These are phyloP conservation scores for Emydocephalus ijimae DNA, from an alignment of 2,113 vertebrate genomes.

Conservation along the genomic window DNA sequence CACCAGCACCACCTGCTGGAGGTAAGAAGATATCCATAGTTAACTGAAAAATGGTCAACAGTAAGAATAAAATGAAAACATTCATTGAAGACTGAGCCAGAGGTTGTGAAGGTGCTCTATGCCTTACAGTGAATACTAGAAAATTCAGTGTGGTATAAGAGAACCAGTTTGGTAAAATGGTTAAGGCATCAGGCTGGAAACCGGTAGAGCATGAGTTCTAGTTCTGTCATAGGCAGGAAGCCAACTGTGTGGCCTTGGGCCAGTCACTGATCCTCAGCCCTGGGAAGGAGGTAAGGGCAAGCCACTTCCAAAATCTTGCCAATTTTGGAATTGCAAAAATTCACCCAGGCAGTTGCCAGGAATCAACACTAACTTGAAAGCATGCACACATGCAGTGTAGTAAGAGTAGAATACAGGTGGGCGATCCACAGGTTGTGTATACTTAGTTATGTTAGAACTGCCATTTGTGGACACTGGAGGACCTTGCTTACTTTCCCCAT, in stretches of 20 bases:
- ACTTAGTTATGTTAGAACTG: not conserved
- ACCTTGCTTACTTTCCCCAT: not conserved
- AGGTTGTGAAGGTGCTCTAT: not conserved
- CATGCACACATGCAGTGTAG: not conserved
- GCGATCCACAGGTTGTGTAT: not conserved
- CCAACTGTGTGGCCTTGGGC: not conserved
- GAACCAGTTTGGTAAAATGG: not conserved
- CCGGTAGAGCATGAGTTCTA: not conserved
- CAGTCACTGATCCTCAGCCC: not conserved
- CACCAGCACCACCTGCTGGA: slow-evolving; percentile 4
- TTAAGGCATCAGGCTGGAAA: not conserved
- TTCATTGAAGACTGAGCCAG: not conserved
- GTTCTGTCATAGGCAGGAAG: not conserved
- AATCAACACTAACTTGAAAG: not conserved
- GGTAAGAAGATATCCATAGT: not conserved
- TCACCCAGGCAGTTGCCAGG: not conserved
- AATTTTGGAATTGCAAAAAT: not conserved
- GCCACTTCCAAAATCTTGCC: not conserved
- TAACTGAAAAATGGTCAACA: not conserved
- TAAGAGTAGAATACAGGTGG: not conserved
- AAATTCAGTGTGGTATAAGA: not conserved
- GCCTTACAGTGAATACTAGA: not conserved
- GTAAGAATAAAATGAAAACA: not conserved
- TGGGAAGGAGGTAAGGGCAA: not conserved
- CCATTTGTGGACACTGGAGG: not conserved